phyloP scores from a whole-genome alignment of 2,888 invertebrate genomes.

The Xanthia togata region DNA sequence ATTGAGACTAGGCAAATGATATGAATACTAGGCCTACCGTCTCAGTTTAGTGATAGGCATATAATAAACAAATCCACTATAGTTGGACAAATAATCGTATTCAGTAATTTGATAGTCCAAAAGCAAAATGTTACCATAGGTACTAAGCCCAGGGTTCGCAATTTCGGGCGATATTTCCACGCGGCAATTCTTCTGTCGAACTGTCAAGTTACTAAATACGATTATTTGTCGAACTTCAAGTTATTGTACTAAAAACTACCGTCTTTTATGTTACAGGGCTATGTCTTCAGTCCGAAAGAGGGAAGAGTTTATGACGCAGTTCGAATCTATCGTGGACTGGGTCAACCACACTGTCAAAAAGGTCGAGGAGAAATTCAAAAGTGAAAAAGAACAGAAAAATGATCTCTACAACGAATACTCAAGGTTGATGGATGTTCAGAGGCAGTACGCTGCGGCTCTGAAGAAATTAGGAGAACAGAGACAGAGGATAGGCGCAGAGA shows the following conservation, averaged over 20 bases:
- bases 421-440: conserved; percentile 84
- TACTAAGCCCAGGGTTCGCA: neutral
- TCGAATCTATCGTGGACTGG: conserved; percentile 96
- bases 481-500: conserved; percentile 74
- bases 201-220: neutral
- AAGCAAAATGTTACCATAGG: neutral
- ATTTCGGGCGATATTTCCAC: too few relatives aligned
- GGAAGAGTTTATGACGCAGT: conserved; percentile 97
- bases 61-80: neutral
- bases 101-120: neutral
- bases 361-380: conserved; percentile 90
- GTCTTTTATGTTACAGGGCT: conserved; percentile 90
- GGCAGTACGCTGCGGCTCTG: conserved; percentile 86
- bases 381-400: conserved; percentile 82
- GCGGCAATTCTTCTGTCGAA: neutral
- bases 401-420: conserved; percentile 82
- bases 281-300: conserved; percentile 95
- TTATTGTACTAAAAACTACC: neutral
- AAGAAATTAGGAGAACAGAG: conserved; percentile 84
- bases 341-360: conserved; percentile 96
- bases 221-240: neutral
- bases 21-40: neutral
- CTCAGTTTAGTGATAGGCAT: neutral
- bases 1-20: neutral
- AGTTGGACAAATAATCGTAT: neutral